Evolutionary conservation across 1,140 invertebrate genomes (phyloP), one percentile per base, ranked within the genome.

Genomic region (Bombus turneri): DNA sequence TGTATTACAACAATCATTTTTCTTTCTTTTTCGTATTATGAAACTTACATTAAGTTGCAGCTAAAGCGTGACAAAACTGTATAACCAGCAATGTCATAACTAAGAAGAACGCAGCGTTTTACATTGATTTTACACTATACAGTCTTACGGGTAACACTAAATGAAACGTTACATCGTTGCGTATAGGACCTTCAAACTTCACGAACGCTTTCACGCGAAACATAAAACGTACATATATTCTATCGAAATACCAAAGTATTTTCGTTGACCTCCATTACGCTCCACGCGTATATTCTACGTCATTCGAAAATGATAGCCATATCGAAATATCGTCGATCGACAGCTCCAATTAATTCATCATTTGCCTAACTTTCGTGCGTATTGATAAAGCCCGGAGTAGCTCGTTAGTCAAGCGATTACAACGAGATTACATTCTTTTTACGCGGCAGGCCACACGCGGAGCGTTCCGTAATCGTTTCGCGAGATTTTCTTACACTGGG

Each of bases 341-440:
- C 18, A 25, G n/a, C 31, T n/a, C 2, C 13, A 28, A 28, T 73
- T 47, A 39, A 59, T 76, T 78, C 18, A 37, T 73, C 57, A 73
- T 80, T 62, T 28, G 34, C 71, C 43, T 57, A 31, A 62, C 28
- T 43, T n/a, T 5, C 77, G 25, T 25, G 43, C 18, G 18, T 41
- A 41, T 59, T 37, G 72, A 76, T 62, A 39, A 22, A 2, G 18
- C 5, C 5, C 31, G 66, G 47, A 39, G 8, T 2, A 13, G 18
- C 83, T 18, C 37, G 39, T 85, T 81, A 71, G 15, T 80, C 80
- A 47, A 34, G 39, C 76, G 85, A 85, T 66, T 85, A 64, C 59
- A 74, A 34, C 25, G 34, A 74, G 78, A 88, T 86, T 72, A 80
- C 76, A 86, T 86, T 86, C 75, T 83, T 88, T 88, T 41, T 85